Conservation (phyloP, 2,113 vertebrate genomes). For the Peromyscus polionotus region DNA sequence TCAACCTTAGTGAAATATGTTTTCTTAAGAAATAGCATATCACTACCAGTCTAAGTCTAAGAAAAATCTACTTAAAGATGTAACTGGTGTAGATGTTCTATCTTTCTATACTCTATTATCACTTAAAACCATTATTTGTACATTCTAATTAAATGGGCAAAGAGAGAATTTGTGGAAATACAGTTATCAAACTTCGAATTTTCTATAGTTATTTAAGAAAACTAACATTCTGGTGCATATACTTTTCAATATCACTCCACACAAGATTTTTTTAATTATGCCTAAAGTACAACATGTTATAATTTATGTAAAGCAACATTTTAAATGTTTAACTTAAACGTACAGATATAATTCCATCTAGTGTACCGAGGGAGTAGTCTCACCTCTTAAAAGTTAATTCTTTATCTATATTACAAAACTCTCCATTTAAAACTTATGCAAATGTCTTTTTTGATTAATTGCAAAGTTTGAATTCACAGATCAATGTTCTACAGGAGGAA, state of each 20-base stretch:
- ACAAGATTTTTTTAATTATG: background rate
- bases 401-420: background rate
- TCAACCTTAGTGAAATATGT: background rate
- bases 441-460: conserved; percentile 62
- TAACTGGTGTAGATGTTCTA: background rate
- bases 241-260: background rate
- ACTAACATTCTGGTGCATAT: background rate
- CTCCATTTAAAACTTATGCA: conserved; percentile 36
- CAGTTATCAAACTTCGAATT: background rate
- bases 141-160: background rate
- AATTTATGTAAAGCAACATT: background rate
- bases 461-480: conserved; percentile 22
- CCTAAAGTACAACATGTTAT: background rate
- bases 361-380: background rate
- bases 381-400: background rate
- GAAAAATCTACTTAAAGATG: background rate
- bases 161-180: background rate
- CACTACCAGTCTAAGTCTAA: background rate
- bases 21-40: background rate
- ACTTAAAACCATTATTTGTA: background rate
- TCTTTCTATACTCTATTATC: background rate
- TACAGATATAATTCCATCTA: background rate
- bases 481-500: conserved; percentile 34
- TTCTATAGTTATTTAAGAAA: background rate
- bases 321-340: background rate